Evolutionary conservation across 2,113 vertebrate genomes (phyloP), one percentile per base, ranked within the genome.

Genomic region (Rafetus swinhoei): DNA sequence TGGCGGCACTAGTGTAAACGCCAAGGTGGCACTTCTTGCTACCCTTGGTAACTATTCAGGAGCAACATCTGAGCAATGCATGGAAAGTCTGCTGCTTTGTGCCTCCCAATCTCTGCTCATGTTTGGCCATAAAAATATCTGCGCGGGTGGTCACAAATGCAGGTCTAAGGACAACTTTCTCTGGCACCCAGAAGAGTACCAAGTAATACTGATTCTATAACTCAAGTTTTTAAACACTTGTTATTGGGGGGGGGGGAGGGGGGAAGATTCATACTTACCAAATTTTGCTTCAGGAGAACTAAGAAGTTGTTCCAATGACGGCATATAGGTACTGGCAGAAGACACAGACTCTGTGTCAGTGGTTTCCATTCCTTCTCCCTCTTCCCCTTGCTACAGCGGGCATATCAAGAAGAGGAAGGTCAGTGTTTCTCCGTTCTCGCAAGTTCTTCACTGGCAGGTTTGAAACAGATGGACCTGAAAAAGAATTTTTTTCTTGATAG

Each of bases 281-380:
- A 98, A 97, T 97, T 99, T 99, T 89, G 97, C 95, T 94, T 99
- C 98, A 0, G 99, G 97, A 15, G 98, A 98, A 60, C 96, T 98
- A 83, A 99, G 99, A n/a, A 99, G 99, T 87, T 99, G 99, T 93
- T 99, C 99, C 93, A 99, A 96, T 22, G 99, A 99, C 9, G 98
- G 98, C 7, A 98, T 86, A 0, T 99, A 95, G 21, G 98, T 98
- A 45, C 97, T 95, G 24, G 98, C 65, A 7, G 98, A 98, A 72
- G 99, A 99, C 7, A 97, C 96, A 14, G 98, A 99, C 90, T 99
- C 99, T 0, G 97, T 98, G 93, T 99, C 99, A 0, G 98, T 98
- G 29, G 98, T 99, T 96, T 99, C 99, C 99, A 99, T 99, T 2
- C 99, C 99, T 94, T 99, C 99, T 1, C 99, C 99, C 84, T 99